Conservation (phyloP, 2,113 vertebrate genomes). For the Phylloscopus trochilus region DNA sequence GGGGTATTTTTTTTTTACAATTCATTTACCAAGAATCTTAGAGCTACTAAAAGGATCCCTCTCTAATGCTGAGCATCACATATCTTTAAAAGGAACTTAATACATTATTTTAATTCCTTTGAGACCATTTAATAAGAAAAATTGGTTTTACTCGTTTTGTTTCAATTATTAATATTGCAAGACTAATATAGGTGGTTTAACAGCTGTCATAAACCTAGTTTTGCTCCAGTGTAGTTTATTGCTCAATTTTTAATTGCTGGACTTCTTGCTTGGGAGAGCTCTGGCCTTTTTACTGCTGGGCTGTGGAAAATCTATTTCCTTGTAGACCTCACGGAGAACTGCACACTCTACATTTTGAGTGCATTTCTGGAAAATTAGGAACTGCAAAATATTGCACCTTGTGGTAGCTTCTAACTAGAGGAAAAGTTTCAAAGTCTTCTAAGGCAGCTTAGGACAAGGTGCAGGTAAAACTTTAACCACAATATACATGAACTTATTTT, state of each 20-base stretch:
- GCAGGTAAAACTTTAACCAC: background rate
- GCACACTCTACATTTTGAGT: background rate
- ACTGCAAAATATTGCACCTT: background rate
- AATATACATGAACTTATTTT: background rate
- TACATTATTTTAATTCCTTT: conserved; percentile 25
- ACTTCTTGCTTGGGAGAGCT: background rate
- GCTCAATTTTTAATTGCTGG: background rate
- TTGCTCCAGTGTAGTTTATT: conserved; percentile 2
- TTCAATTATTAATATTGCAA: conserved; percentile 24
- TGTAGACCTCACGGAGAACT: background rate
- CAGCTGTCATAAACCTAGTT: background rate
- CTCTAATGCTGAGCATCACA: background rate
- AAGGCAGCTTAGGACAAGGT: background rate
- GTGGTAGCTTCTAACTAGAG: background rate
- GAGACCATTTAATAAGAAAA: background rate
- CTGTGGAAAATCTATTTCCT: background rate
- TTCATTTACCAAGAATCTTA: conserved; percentile 16
- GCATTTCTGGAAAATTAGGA: background rate
- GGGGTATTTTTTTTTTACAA: background rate
- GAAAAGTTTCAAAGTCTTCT: background rate
- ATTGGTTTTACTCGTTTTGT: background rate
- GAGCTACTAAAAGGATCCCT: background rate
- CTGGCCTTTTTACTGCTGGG: background rate
- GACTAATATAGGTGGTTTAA: background rate
- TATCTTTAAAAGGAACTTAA: conserved; percentile 1